Evolutionary conservation across 2,113 vertebrate species (phyloP), one percentile per base, ranked within the genome.

Genomic region (Pygoscelis antarcticus): DNA sequence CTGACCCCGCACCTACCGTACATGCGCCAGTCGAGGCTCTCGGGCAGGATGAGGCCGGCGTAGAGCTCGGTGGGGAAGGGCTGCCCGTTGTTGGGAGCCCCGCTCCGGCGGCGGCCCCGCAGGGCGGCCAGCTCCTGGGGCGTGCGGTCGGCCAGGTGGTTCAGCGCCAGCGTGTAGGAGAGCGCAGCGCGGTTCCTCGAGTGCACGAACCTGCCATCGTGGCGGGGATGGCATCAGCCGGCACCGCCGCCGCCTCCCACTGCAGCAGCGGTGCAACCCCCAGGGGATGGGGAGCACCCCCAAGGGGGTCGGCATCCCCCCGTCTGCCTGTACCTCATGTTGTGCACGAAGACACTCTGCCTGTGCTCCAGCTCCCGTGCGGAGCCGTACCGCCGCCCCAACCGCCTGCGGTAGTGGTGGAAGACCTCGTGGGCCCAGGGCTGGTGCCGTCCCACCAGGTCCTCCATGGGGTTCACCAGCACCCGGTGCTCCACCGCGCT

Each of bases 401-500:
- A 96, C 83, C 74, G 96, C 60, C 97, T 93, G 61, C 98, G 98
- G 94, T 98, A 99, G 20, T 98, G 97, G 1, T 95, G 86, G 64
- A 99, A 99, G 4, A 98, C 96, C 32, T 61, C 87, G 42, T 98
- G 98, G 4, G 98, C 93, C 79, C 98, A 97, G 27, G 98, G 98
- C 16, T 83, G 92, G 7, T 97, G 97, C 7, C 89, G 97, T 55
- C 98, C 98, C 83, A 99, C 96, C 65, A 99, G 96, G 65, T 99
- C 99, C 75, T 98, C 98, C 98, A 98, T 98, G 29, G 99, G 99
- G 95, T 99, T 99, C 8, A 97, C 98, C 96, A 99, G 85, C 85
- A 98, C 88, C 20, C 97, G 96, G 40, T 98, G 98, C 92, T 99
- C 98, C 5, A 89, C 96, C 3, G 6, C 10, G 0, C 4, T 47